A percentile compares a stretch with the other conserved stretches of the same genome.
Conservation (phyloP, 2,888 invertebrate species). For the Sarcophaga subvicina region DNA sequence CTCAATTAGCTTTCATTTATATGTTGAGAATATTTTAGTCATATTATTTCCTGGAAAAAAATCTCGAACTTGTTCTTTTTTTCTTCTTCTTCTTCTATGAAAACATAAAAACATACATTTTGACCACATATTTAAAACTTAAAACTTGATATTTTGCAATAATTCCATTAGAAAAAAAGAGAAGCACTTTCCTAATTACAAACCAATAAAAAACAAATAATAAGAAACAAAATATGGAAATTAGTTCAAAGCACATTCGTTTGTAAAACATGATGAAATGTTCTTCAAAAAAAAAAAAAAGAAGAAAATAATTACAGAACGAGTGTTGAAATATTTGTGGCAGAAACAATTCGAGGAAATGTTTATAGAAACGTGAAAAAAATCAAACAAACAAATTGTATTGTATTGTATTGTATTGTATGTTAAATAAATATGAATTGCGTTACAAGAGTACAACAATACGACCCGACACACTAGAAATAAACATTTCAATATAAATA, state of each 20-base stretch:
- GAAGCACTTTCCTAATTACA: neutral
- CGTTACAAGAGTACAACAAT: neutral
- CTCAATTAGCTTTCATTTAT: no score
- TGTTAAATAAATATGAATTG: neutral
- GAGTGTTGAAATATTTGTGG: slow-evolving; percentile 43
- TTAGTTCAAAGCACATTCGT: neutral
- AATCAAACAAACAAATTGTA: slow-evolving; percentile 24
- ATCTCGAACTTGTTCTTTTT: no score
- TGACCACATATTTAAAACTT: neutral
- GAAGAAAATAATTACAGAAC: neutral
- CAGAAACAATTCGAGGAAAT: slow-evolving; percentile 52
- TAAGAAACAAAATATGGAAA: neutral
- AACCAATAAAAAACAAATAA: neutral
- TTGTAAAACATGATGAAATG: slow-evolving; percentile 16
- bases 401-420: neutral
- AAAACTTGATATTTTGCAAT: slow-evolving; percentile 11
- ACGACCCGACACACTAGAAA: neutral
- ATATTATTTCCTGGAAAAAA: no score
- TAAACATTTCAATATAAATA: slow-evolving; percentile 18
- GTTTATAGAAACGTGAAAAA: slow-evolving; percentile 26
- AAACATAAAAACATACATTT: neutral
- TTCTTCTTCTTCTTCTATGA: no score
- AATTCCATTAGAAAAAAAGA: neutral
- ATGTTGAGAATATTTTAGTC: no score
- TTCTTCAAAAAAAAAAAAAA: slow-evolving; percentile 11